Conservation (phyloP, 2,888 invertebrate species). For the Pasiphila rectangulata region DNA sequence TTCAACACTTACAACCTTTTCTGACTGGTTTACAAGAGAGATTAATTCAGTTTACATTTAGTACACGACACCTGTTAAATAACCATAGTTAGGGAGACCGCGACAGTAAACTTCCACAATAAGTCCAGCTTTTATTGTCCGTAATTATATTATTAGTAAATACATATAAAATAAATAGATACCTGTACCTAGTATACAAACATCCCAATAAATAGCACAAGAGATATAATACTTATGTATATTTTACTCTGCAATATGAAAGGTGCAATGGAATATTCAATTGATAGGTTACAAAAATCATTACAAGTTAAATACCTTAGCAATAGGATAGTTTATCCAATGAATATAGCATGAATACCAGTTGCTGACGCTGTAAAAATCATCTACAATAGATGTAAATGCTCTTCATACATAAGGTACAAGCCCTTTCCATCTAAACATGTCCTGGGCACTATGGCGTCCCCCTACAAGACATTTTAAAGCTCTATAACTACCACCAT, state of each 20-base stretch:
- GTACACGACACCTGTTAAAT: too few relatives aligned
- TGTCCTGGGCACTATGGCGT: too few relatives aligned
- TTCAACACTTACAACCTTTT: too few relatives aligned
- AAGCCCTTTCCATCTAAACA: too few relatives aligned
- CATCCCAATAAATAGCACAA: constrained; percentile 4
- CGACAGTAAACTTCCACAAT: constrained; percentile 2
- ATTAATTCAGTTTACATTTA: not conserved
- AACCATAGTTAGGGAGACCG: constrained; percentile 1
- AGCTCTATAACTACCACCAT: too few relatives aligned
- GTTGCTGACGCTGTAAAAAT: too few relatives aligned
- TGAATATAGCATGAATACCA: not conserved
- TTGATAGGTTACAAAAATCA: too few relatives aligned
- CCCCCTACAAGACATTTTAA: too few relatives aligned
- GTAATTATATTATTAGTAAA: not conserved
- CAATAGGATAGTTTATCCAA: too few relatives aligned
- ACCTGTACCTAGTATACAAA: not conserved
- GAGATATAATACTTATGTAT: not conserved
- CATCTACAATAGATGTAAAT: too few relatives aligned
- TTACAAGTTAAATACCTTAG: too few relatives aligned
- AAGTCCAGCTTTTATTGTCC: not conserved
- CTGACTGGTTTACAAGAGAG: not conserved
- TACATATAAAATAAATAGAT: constrained; percentile 3
- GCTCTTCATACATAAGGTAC: too few relatives aligned
- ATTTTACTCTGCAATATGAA: not conserved
- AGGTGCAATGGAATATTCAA: constrained; percentile 6